Evolutionary conservation across 2,888 invertebrate species (phyloP).

Genomic region (Phasia obesa): DNA sequence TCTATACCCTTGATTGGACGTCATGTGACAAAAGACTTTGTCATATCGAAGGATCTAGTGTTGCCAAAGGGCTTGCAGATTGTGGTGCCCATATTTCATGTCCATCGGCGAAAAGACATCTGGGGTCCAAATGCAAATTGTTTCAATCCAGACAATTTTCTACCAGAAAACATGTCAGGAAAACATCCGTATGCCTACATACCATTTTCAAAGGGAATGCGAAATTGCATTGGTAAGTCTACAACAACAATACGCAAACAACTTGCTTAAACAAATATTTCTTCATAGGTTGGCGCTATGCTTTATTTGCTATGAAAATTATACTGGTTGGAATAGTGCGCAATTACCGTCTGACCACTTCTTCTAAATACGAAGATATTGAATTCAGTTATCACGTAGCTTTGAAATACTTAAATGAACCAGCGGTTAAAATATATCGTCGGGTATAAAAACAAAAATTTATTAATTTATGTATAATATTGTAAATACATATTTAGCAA

Average conservation of each 20-base stretch:
- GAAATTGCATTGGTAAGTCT: slow-evolving; percentile 75
- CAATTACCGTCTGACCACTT: slow-evolving; percentile 70
- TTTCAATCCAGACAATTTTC: slow-evolving; percentile 74
- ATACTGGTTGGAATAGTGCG: slow-evolving; percentile 66
- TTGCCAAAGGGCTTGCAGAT: slow-evolving; percentile 72
- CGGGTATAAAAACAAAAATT: neutral
- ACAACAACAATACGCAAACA: neutral
- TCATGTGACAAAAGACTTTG: slow-evolving; percentile 64
- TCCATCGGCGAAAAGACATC: slow-evolving; percentile 72
- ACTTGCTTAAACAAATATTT: neutral
- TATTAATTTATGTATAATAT: neutral
- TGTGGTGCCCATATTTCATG: slow-evolving; percentile 70
- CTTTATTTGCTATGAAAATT: slow-evolving; percentile 66
- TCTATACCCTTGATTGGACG: slow-evolving; percentile 73
- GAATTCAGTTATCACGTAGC: slow-evolving; percentile 46
- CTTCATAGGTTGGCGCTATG: slow-evolving; percentile 73
- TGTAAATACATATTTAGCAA: no score
- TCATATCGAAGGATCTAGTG: slow-evolving; percentile 65
- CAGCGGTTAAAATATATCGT: slow-evolving; percentile 62
- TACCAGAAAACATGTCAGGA: slow-evolving; percentile 70
- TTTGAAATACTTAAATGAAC: slow-evolving; percentile 61
- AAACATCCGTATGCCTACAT: slow-evolving; percentile 74
- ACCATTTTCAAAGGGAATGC: slow-evolving; percentile 75
- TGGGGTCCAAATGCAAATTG: slow-evolving; percentile 74
- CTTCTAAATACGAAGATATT: slow-evolving; percentile 66